Conservation (phyloP, 2,797 vertebrate genomes). For the Otolemur crassicaudatus region DNA sequence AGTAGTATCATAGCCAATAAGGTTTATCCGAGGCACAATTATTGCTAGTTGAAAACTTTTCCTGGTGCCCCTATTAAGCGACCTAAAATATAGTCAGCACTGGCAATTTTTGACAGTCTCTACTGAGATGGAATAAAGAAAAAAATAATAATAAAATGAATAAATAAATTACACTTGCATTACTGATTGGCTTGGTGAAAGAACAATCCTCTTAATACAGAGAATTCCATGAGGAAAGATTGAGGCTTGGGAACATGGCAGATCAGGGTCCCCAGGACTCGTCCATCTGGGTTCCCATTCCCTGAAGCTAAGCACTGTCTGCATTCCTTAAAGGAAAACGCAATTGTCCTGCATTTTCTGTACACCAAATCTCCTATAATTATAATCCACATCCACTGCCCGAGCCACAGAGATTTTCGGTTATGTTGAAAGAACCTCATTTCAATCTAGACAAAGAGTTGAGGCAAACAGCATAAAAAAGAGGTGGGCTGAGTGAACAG, state of each 20-base stretch:
- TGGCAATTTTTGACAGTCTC: too few species aligned
- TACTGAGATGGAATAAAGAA: too few species aligned
- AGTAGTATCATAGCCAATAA: too few species aligned
- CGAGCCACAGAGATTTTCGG: background rate
- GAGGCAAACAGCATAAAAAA: background rate
- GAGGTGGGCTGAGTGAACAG: background rate
- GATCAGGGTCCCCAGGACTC: background rate
- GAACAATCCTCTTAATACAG: background rate
- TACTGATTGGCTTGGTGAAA: background rate
- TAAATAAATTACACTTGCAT: background rate
- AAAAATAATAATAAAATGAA: too few species aligned
- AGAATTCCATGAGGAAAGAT: background rate
- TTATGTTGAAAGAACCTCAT: background rate
- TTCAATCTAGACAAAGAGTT: background rate
- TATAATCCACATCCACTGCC: background rate
- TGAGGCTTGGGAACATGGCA: background rate
- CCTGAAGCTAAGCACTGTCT: background rate
- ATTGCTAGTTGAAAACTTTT: too few species aligned
- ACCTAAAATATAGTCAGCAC: too few species aligned
- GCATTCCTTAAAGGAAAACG: conserved; percentile 10
- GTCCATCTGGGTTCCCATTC: background rate
- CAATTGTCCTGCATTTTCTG: background rate
- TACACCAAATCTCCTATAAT: background rate
- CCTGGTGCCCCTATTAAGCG: too few species aligned
- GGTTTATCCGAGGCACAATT: too few species aligned